These are phyloP conservation scores for Takifugu bimaculatus DNA, from an alignment of 2,113 vertebrate genomes.

Conservation along the genomic window DNA sequence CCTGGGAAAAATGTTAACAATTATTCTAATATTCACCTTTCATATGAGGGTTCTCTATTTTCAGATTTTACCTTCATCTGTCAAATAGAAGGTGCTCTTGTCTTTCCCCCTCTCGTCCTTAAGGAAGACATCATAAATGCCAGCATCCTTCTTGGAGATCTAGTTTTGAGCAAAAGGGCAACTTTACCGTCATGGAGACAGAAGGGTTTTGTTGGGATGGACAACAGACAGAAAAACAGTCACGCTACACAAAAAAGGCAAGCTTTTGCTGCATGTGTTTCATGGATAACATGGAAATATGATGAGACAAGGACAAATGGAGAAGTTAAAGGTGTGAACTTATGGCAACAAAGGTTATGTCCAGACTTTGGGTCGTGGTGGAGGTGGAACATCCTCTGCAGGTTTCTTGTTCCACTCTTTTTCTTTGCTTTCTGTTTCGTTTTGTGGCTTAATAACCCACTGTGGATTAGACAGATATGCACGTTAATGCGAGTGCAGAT, in stretches of 20 bases:
- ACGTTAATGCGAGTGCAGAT: constrained; percentile 57
- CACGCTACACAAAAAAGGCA: constrained; percentile 63
- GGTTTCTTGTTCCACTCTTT: constrained; percentile 60
- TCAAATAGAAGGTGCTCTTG: constrained; percentile 81
- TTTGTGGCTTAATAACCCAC: constrained; percentile 73
- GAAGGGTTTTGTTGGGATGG: constrained; percentile 23
- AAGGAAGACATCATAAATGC: constrained; percentile 87
- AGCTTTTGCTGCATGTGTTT: constrained; percentile 71
- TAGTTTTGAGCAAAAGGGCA: constrained; percentile 47
- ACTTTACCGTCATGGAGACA: constrained; percentile 12
- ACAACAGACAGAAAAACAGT: constrained; percentile 36
- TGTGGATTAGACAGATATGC: constrained; percentile 74
- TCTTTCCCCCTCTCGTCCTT: constrained; percentile 93
- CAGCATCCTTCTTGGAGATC: constrained; percentile 92
- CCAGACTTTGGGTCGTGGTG: constrained; percentile 74
- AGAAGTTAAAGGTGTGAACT: constrained; percentile 56
- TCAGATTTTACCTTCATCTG: constrained; percentile 80
- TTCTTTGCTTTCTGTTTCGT: constrained; percentile 34
- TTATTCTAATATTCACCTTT: constrained; percentile 5
- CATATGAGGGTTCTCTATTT: background rate
- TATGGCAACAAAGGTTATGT: constrained; percentile 65
- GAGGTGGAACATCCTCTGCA: constrained; percentile 47
- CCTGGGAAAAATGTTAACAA: constrained; percentile 69
- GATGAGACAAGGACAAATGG: constrained; percentile 45
- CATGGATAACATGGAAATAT: constrained; percentile 40